Conservation (phyloP, 2,797 vertebrate species). For the Hafferia zeledoni region DNA sequence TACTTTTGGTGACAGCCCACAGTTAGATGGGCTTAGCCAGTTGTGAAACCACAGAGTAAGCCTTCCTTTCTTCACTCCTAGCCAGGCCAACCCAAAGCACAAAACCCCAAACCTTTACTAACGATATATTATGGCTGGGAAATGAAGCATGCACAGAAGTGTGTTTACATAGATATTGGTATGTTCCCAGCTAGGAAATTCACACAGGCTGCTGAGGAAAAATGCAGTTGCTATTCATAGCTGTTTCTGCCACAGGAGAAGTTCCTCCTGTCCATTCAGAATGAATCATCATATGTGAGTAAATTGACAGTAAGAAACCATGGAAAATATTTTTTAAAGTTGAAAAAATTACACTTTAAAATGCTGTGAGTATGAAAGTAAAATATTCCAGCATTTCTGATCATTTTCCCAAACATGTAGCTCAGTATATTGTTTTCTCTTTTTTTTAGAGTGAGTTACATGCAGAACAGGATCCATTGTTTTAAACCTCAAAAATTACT, state of each 20-base stretch:
- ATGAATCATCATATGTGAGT: background rate
- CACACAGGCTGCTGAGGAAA: background rate
- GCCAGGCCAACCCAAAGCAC: slow-evolving; percentile 2
- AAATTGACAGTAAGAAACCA: background rate
- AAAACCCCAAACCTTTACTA: slow-evolving; percentile 33
- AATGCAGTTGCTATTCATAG: accelerated
- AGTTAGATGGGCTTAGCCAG: background rate
- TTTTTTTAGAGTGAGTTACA: background rate
- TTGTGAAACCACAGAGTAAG: slow-evolving; percentile 28
- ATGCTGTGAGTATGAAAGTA: background rate
- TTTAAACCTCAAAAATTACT: background rate
- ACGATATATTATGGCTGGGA: background rate
- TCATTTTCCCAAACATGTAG: background rate
- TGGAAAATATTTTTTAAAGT: background rate
- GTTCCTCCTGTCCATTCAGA: background rate
- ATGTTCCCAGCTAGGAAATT: background rate
- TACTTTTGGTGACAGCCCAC: background rate
- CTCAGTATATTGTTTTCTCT: background rate
- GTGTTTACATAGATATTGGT: background rate
- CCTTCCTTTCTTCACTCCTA: slow-evolving; percentile 40
- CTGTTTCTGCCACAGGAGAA: background rate
- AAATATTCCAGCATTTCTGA: background rate
- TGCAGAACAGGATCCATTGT: background rate
- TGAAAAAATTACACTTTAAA: background rate
- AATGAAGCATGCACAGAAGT: background rate